phyloP scores from a whole-genome alignment of 2,888 invertebrate genomes.

The Sphaerolaimus hirsutus region DNA sequence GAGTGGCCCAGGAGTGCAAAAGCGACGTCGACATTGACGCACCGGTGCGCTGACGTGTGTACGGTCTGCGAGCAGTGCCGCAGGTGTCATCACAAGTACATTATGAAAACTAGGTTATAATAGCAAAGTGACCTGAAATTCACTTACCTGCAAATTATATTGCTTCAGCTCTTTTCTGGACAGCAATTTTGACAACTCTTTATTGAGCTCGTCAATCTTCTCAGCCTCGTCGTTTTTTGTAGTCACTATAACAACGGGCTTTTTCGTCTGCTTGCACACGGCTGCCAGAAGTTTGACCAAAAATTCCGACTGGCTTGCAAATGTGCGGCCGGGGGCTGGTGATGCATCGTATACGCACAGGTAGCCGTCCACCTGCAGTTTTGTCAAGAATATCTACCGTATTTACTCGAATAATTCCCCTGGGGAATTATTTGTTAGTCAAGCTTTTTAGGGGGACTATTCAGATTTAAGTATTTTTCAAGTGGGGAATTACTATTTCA shows the following conservation, averaged over 20 bases:
- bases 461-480: no score
- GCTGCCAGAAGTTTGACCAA: neutral
- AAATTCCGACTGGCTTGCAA: constrained; percentile 43
- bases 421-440: no score
- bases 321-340: constrained; percentile 59
- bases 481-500: no score
- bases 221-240: neutral
- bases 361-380: constrained; percentile 70
- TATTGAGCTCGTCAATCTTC: no score
- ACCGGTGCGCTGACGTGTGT: constrained; percentile 80
- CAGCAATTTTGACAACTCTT: no score
- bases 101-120: no score
- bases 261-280: neutral
- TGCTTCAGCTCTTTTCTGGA: neutral
- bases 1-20: constrained; percentile 63
- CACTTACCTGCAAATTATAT: no score
- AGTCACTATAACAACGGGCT: neutral
- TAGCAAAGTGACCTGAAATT: no score
- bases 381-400: no score
- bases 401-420: no score
- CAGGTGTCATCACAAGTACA: no score
- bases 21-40: constrained; percentile 74
- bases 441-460: no score
- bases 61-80: constrained; percentile 29
- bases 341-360: constrained; percentile 82